Conservation (phyloP, 2,797 vertebrate species). For the Myripristis jacobus region DNA sequence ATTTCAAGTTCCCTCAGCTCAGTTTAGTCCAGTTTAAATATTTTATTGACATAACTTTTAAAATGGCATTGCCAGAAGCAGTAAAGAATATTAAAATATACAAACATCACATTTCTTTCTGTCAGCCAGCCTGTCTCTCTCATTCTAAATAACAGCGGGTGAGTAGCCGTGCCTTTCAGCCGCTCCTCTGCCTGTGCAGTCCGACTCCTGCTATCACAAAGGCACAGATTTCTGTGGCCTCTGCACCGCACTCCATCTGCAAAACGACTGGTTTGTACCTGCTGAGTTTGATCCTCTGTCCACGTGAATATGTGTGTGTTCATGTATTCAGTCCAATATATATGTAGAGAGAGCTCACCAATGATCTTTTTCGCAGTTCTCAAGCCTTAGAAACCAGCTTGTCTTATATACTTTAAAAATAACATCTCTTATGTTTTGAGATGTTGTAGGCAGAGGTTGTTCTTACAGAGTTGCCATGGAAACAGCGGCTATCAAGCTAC, state of each 20-base stretch:
- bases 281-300: slow-evolving; percentile 5
- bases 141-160: slow-evolving; percentile 3
- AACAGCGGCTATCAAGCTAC: slow-evolving; percentile 82
- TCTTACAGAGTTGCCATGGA: slow-evolving; percentile 81
- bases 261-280: background rate
- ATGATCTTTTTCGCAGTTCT: background rate
- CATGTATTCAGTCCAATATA: background rate
- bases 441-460: slow-evolving; percentile 77
- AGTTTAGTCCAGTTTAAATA: too few species aligned
- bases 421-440: slow-evolving; percentile 74
- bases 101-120: background rate
- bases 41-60: too few species aligned
- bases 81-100: background rate
- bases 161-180: background rate
- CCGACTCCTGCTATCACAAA: slow-evolving; percentile 4
- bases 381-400: slow-evolving; percentile 35
- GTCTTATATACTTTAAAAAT: slow-evolving; percentile 67
- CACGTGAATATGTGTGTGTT: background rate
- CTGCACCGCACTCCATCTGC: slow-evolving; percentile 7
- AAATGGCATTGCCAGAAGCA: background rate
- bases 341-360: too few species aligned
- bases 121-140: background rate
- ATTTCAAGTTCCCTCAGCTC: too few species aligned
- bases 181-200: too few species aligned
- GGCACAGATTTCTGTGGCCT: background rate